Conservation (phyloP, 2,888 invertebrate species). For the Pherbina coryleti region DNA sequence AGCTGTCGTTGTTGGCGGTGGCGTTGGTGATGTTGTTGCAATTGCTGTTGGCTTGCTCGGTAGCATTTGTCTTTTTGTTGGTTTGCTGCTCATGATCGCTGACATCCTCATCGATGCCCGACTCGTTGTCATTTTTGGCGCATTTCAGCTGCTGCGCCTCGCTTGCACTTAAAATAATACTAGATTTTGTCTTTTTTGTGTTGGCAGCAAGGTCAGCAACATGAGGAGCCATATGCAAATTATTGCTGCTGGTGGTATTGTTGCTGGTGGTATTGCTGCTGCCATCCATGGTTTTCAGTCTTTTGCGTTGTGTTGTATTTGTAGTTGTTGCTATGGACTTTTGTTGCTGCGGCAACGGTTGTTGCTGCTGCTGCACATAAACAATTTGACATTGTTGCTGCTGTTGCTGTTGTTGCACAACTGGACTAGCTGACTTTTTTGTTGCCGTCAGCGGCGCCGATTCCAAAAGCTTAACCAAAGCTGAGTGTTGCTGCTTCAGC, state of each 20-base stretch:
- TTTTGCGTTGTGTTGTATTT: slow-evolving; percentile 61
- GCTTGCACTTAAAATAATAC: slow-evolving; percentile 33
- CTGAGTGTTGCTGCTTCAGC: slow-evolving; percentile 76
- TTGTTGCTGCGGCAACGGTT: slow-evolving; percentile 51
- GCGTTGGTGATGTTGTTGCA: slow-evolving; percentile 24
- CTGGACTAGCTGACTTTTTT: slow-evolving; percentile 45
- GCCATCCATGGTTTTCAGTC: slow-evolving; percentile 62
- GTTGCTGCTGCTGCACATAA: slow-evolving; percentile 45
- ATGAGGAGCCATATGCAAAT: slow-evolving; percentile 47
- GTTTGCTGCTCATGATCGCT: slow-evolving; percentile 53
- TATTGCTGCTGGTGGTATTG: slow-evolving; percentile 50
- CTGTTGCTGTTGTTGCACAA: slow-evolving; percentile 41
- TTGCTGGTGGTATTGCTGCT: slow-evolving; percentile 57
- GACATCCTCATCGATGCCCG: slow-evolving; percentile 60
- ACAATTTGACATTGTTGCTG: slow-evolving; percentile 48
- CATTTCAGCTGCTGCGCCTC: slow-evolving; percentile 46
- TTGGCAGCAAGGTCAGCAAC: slow-evolving; percentile 11
- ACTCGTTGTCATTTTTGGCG: slow-evolving; percentile 60
- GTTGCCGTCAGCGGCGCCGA: slow-evolving; percentile 67
- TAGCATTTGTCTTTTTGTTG: slow-evolving; percentile 37
- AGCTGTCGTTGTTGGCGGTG: slow-evolving; percentile 41
- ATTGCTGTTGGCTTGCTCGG: slow-evolving; percentile 18
- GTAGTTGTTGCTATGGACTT: slow-evolving; percentile 43
- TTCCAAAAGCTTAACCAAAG: slow-evolving; percentile 76
- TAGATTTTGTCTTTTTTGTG: slow-evolving; percentile 33